A percentile compares a stretch with the other conserved stretches of the same genome.
These are phyloP conservation scores for Athene cunicularia DNA, from an alignment of 2,113 vertebrate genomes.

Conservation along the genomic window DNA sequence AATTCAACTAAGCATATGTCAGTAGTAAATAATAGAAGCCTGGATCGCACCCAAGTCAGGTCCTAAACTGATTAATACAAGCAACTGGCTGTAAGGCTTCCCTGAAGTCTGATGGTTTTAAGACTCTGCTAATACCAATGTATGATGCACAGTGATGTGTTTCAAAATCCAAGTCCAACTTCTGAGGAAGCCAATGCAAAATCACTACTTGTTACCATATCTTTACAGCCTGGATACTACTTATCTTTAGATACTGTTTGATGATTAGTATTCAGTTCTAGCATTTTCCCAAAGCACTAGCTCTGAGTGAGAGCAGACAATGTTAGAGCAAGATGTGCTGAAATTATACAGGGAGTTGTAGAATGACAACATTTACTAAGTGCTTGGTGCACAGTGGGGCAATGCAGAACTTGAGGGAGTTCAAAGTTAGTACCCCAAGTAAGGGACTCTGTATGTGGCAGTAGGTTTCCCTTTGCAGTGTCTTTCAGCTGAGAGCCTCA, in stretches of 20 bases:
- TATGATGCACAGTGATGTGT: not conserved
- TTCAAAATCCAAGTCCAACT: not conserved
- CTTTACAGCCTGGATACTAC: not conserved
- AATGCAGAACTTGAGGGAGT: not conserved
- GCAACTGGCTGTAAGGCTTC: not conserved
- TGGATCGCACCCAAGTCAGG: not conserved
- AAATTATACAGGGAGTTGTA: not conserved
- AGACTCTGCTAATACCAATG: not conserved
- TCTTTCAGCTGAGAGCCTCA: not conserved
- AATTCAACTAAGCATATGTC: not conserved
- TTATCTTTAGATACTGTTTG: not conserved
- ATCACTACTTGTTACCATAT: not conserved
- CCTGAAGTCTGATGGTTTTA: not conserved
- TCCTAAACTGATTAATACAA: not conserved
- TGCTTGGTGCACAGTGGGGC: not conserved
- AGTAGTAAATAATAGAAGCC: slow-evolving; percentile 30
- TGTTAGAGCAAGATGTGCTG: not conserved
- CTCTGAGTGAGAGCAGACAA: not conserved
- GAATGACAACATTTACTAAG: not conserved
- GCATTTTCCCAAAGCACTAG: not conserved
- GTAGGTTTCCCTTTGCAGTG: not conserved
- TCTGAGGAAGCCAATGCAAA: not conserved
- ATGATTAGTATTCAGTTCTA: not conserved
- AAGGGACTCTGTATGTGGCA: not conserved
- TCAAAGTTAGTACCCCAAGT: not conserved